Conservation (phyloP, 1,140 invertebrate genomes). For the Tigriopus japonicus region DNA sequence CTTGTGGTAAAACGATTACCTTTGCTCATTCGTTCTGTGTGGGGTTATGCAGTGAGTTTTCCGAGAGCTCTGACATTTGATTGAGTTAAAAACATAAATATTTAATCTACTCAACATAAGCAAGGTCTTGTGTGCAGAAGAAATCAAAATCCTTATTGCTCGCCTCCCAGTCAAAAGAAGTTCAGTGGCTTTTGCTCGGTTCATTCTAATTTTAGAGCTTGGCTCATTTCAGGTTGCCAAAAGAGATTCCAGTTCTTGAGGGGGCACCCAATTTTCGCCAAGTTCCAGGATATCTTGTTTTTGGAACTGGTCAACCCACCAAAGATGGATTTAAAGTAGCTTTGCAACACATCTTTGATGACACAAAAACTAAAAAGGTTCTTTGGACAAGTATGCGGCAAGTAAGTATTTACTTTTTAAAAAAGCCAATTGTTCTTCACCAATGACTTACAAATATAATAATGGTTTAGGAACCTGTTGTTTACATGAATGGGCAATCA, state of each 20-base stretch:
- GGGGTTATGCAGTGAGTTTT: too few relatives aligned
- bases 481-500: constrained; percentile 10
- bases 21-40: too few relatives aligned
- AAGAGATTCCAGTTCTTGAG: constrained; percentile 2
- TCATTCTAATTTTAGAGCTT: too few relatives aligned
- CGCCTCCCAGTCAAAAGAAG: too few relatives aligned
- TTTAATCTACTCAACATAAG: too few relatives aligned
- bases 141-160: too few relatives aligned
- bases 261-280: constrained; percentile 15
- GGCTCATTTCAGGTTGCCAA: constrained; percentile 3
- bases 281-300: constrained; percentile 14
- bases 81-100: too few relatives aligned
- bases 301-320: constrained; percentile 13
- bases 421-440: neutral
- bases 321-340: constrained; percentile 2
- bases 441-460: neutral
- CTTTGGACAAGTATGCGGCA: constrained; percentile 14
- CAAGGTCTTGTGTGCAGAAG: too few relatives aligned
- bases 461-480: constrained; percentile 8
- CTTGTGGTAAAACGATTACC: too few relatives aligned
- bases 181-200: too few relatives aligned
- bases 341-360: constrained; percentile 1
- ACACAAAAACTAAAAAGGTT: neutral
- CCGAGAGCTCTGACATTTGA: too few relatives aligned
- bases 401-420: neutral